Evolutionary conservation across 2,888 invertebrate genomes (phyloP), one percentile per base, ranked within the genome.

Genomic region (Tachina lurida): DNA sequence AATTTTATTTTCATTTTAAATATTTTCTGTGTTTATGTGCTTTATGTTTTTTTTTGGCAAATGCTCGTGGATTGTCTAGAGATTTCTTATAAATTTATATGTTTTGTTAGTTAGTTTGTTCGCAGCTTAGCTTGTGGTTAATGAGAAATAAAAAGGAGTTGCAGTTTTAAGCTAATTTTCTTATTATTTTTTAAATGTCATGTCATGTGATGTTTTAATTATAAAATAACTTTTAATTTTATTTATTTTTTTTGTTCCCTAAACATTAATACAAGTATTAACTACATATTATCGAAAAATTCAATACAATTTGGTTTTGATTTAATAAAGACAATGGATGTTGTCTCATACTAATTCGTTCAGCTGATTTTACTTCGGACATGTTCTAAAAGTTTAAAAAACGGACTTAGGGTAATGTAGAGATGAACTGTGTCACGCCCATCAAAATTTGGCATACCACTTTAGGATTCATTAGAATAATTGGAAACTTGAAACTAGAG

Each of bases 131-230:
- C 2, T 79, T 63, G 58, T 52, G 70, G 65, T 71, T 86, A 86
- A 86, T 86, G 82, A 86, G 74, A 17, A 43, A 41, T 56, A 17
- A 54, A 54, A 68, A 49, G 73, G 67, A 73, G 54, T 79, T 75
- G 54, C 12, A 49, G 62, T 43, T 67, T 73, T 77, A 43, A 56
- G 19, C 63, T 45, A 58, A 47, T 74, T 71, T 80, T 58, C 58
- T 60, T 80, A 60, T 80, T 74, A 52, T 74, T 60, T 81, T 10
- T 68, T 73, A 83, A 79, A 86, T 86, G 85, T 83, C 85, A 83
- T 86, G 85, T 86, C 75, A 76, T 83, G 79, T 86, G 79, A 86
- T 86, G 79, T 86, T 86, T 86, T 76, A 83, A 86, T 86, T 86
- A 83, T 65, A 76, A 73, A 47, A 49, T 12, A 45, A 73, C 43